Evolutionary conservation across 1,140 invertebrate species (phyloP).

Genomic region (Heliconius himera): DNA sequence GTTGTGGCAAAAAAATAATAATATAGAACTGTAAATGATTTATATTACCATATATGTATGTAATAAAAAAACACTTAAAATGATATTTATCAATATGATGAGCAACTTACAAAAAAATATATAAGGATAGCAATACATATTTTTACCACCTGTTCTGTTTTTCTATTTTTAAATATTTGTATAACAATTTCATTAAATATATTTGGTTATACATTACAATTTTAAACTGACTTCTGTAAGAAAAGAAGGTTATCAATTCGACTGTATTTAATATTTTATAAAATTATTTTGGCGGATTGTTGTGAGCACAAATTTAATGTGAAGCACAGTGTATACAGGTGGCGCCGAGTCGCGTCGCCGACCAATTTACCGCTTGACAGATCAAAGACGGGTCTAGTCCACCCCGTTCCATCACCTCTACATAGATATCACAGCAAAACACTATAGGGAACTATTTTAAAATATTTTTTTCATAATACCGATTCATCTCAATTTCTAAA

Average conservation of each 20-base stretch:
- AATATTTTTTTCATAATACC: not conserved
- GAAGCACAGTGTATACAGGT: conserved; percentile 54
- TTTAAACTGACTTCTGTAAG: not conserved
- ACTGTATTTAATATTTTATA: not conserved
- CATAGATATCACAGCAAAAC: conserved; percentile 32
- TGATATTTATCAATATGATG: too few species aligned
- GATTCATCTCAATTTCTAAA: not conserved
- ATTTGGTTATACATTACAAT: not conserved
- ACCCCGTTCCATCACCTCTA: conserved; percentile 37
- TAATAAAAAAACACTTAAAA: too few species aligned
- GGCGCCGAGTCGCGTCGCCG: conserved; percentile 48
- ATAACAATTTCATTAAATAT: too few species aligned
- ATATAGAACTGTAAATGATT: not conserved
- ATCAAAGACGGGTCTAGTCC: conserved; percentile 63
- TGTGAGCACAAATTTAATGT: conserved; percentile 31
- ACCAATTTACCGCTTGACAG: conserved; percentile 64
- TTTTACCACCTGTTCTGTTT: too few species aligned
- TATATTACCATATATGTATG: not conserved
- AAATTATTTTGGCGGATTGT: conserved; percentile 5
- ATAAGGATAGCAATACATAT: too few species aligned
- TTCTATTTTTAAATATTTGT: too few species aligned
- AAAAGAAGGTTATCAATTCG: too few species aligned
- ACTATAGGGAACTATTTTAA: conserved; percentile 6
- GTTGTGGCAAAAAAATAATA: not conserved
- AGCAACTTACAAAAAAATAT: too few species aligned